Percentiles rank a stretch among this genome's conserved stretches.
Evolutionary conservation across 2,113 vertebrate genomes (phyloP).

Genomic region (Nyctibius bracteatus): DNA sequence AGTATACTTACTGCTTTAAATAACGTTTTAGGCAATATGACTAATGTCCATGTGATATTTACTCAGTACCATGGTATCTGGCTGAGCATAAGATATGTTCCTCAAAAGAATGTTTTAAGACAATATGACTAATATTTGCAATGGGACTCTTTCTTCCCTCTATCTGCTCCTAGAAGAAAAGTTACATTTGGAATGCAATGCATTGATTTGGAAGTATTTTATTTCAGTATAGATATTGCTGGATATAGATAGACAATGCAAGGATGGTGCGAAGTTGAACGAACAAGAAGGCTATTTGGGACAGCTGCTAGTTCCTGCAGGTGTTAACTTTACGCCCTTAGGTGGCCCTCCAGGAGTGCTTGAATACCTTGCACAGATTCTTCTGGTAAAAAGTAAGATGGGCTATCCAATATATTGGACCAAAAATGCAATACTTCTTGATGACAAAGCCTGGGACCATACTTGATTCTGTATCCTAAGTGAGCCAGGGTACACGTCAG

Average conservation of each 20-base stretch:
- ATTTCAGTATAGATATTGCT: neutral
- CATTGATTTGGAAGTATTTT: neutral
- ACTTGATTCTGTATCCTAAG: neutral
- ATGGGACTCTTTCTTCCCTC: neutral
- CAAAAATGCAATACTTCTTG: neutral
- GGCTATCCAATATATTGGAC: neutral
- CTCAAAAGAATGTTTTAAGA: neutral
- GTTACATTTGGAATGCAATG: neutral
- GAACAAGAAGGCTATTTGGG: neutral
- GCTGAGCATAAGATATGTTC: neutral
- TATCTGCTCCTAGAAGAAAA: neutral
- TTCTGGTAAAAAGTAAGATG: neutral
- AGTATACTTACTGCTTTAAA: neutral
- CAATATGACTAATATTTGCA: neutral
- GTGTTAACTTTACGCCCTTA: neutral
- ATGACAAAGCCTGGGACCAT: neutral
- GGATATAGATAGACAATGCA: neutral
- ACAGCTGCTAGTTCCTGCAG: neutral
- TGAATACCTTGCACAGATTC: neutral
- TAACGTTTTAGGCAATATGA: neutral
- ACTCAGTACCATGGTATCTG: neutral
- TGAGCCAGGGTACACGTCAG: neutral
- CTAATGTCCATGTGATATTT: neutral
- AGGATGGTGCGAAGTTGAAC: neutral
- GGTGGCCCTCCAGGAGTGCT: neutral